phyloP scores from a whole-genome alignment of 2,113 vertebrate genomes.

The Pteropus alecto region DNA sequence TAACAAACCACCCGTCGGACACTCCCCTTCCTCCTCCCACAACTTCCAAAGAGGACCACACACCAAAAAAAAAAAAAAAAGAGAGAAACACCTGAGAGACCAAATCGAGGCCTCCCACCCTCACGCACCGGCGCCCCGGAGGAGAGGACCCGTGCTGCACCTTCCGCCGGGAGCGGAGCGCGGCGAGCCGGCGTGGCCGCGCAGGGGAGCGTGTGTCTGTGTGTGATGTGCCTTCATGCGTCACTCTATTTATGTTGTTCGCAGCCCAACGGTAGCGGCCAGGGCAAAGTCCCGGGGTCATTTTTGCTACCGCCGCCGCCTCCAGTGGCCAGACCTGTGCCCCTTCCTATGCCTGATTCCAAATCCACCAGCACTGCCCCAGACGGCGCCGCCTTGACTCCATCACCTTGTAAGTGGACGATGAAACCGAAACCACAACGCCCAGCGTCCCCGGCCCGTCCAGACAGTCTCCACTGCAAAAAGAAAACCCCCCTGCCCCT shows the following conservation, averaged over 20 bases:
- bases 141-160: constrained; percentile 55
- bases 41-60: constrained; percentile 51
- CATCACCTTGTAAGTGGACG: constrained; percentile 97
- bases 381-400: constrained; percentile 94
- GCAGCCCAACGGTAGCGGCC: constrained; percentile 97
- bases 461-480: constrained; percentile 53
- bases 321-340: constrained; percentile 98
- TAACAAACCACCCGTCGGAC: constrained; percentile 49
- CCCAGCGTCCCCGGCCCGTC: constrained; percentile 75
- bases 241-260: constrained; percentile 97
- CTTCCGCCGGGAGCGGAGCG: constrained; percentile 65
- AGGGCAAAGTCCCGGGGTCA: constrained; percentile 97
- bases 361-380: constrained; percentile 97
- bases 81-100: constrained; percentile 65
- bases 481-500: not conserved
- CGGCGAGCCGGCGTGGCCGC: constrained; percentile 60
- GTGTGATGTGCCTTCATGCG: constrained; percentile 86
- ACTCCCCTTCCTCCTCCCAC: constrained; percentile 40
- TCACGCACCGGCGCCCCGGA: not conserved
- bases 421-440: constrained; percentile 69
- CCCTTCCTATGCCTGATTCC: constrained; percentile 98
- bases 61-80: not conserved
- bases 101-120: constrained; percentile 49
- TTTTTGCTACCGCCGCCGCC: constrained; percentile 97
- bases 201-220: constrained; percentile 78